These are phyloP conservation scores for Ctenosaura bakeri DNA, from an alignment of 2,797 vertebrate species.

Conservation along the genomic window DNA sequence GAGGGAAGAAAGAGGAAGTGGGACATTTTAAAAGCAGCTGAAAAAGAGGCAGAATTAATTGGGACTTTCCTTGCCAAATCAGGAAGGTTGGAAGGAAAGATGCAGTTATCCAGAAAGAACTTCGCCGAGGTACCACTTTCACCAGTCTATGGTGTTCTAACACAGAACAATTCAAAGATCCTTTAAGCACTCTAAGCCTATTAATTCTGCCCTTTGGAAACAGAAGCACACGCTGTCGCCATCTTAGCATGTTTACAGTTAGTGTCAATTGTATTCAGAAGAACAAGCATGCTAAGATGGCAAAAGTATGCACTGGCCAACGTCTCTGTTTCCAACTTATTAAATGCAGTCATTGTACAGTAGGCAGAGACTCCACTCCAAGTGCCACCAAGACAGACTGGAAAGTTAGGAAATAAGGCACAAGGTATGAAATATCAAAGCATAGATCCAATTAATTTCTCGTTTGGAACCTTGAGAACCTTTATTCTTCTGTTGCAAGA, in stretches of 20 bases:
- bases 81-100: too few species aligned
- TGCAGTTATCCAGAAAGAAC: too few species aligned
- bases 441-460: conserved; percentile 57
- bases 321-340: neutral
- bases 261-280: too few species aligned
- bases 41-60: too few species aligned
- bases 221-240: too few species aligned
- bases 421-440: accelerated
- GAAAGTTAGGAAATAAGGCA: conserved; percentile 28
- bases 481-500: conserved; percentile 54
- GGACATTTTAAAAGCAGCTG: too few species aligned
- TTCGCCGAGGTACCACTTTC: neutral
- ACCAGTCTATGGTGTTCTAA: too few species aligned
- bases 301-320: neutral
- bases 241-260: too few species aligned
- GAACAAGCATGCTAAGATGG: neutral
- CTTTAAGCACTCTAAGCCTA: neutral
- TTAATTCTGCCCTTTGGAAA: neutral
- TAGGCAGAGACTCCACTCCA: neutral
- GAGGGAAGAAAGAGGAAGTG: too few species aligned
- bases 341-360: neutral
- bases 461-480: conserved; percentile 58
- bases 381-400: neutral
- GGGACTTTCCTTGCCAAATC: too few species aligned
- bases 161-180: too few species aligned